Conservation (phyloP, 2,888 invertebrate genomes). For the Agrilus biguttatus region DNA sequence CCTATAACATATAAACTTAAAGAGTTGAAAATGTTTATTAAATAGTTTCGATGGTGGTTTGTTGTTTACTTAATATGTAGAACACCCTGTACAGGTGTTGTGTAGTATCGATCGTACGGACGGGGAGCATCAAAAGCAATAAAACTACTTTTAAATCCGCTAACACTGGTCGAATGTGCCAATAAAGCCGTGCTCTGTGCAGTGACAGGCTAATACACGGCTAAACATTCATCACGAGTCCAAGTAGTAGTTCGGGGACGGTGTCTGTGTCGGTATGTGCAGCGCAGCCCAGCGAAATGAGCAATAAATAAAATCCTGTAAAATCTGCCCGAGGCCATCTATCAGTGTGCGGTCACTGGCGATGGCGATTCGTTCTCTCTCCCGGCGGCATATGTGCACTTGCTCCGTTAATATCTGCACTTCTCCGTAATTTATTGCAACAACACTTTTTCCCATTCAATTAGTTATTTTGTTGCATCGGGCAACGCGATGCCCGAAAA, state of each 20-base stretch:
- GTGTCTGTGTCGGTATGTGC: conserved; percentile 9
- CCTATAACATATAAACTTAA: no score
- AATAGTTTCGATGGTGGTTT: no score
- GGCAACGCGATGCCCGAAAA: no score
- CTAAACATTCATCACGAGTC: conserved; percentile 25
- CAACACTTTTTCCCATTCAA: conserved; percentile 6
- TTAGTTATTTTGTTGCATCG: no score
- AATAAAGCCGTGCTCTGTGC: conserved; percentile 27
- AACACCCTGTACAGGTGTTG: neutral
- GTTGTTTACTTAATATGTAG: no score
- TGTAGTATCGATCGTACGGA: no score
- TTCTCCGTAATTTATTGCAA: conserved; percentile 9
- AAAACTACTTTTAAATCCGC: conserved; percentile 23
- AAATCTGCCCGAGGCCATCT: conserved; percentile 21
- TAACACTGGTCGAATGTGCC: conserved; percentile 19
- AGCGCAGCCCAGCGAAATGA: conserved; percentile 24
- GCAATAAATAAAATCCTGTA: conserved; percentile 29
- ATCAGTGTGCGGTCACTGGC: conserved; percentile 16
- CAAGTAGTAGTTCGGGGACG: no score
- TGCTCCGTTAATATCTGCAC: conserved; percentile 10
- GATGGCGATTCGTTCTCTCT: conserved; percentile 5
- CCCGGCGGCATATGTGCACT: conserved; percentile 9
- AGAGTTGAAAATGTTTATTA: no score
- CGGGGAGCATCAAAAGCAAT: conserved; percentile 7
- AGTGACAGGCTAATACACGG: conserved; percentile 28